Evolutionary conservation across 2,888 invertebrate genomes (phyloP).

Genomic region (Papilio demoleus): DNA sequence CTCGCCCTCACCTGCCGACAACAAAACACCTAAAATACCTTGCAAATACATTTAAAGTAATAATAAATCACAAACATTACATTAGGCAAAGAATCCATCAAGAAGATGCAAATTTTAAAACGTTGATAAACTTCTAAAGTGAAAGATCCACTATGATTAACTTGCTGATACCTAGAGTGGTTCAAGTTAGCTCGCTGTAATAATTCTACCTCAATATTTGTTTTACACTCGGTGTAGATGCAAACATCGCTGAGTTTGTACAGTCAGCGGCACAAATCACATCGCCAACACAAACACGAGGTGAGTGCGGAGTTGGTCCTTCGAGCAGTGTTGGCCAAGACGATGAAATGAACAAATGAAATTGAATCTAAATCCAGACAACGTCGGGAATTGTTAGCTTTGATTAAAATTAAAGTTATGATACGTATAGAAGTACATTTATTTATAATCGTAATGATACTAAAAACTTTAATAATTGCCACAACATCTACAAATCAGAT

Average conservation of each 20-base stretch:
- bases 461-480: neutral
- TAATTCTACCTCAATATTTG: slow-evolving; percentile 35
- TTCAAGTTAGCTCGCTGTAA: slow-evolving; percentile 22
- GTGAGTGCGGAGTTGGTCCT: slow-evolving; percentile 15
- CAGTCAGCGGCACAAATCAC: slow-evolving; percentile 32
- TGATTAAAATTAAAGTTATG: slow-evolving; percentile 18
- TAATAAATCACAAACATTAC: neutral
- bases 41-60: too few relatives aligned
- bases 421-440: neutral
- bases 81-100: neutral
- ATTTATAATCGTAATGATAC: neutral
- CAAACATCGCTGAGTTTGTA: slow-evolving; percentile 33
- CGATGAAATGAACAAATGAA: slow-evolving; percentile 20
- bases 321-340: neutral
- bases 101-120: neutral
- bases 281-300: slow-evolving; percentile 36
- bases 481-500: too few relatives aligned
- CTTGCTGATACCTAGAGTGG: neutral
- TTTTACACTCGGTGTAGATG: slow-evolving; percentile 37
- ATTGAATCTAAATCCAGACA: slow-evolving; percentile 27
- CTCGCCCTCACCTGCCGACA: slow-evolving; percentile 71
- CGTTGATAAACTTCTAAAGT: neutral
- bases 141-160: neutral
- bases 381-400: slow-evolving; percentile 15
- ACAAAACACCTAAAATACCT: neutral